Base-by-base conservation (phyloP, 2,888 invertebrate genomes). In the Apotomis capreana region DNA sequence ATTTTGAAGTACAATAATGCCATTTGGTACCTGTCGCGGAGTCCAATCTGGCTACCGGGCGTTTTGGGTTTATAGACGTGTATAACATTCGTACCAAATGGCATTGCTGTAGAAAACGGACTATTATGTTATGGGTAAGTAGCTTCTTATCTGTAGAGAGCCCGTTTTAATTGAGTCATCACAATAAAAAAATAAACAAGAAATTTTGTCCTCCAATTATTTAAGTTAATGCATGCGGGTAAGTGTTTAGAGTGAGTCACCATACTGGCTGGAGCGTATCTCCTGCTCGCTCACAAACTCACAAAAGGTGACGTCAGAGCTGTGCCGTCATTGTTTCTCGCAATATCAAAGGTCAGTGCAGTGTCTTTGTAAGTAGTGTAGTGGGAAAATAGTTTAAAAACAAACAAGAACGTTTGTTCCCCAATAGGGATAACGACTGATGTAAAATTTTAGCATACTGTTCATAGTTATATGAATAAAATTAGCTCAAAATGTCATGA, bases 261-360 rank as follows among this genome's bases (percentile, higher is more conserved):
- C 4, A 26, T 46, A 46, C 26, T 26, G 46, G 4, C 46, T 55
- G 37, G 65, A 65, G 46, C 65, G 55, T 36, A 57, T 65, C 55
- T 65, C 65, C 65, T 57, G 65, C 26, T 46, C 40, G 52, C 44
- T 62, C 62, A 64, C 64, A 44, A 57, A 46, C 44, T 62, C 62
- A 64, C 64, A 44, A 57, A 46, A 46, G 55, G 55, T 65, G 65
- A 65, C 65, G 65, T 65, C 65, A 57, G 64, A 44, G 15, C 15
- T 26, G 46, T 57, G 55, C 26, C 65, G 55, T 65, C 65, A 65
- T 55, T 9, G 9, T 9, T 26, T 54, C 26, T 64, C 44, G 64
- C 54, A 52, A 13, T 46, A 65, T 36, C 55, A 65, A 65, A 65
- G 65, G 65, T 65, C 65, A 57, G 65, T 64, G 26, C 36, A 46